Evolutionary conservation across 2,113 vertebrate genomes (phyloP).

Genomic region (Prolemur simus): DNA sequence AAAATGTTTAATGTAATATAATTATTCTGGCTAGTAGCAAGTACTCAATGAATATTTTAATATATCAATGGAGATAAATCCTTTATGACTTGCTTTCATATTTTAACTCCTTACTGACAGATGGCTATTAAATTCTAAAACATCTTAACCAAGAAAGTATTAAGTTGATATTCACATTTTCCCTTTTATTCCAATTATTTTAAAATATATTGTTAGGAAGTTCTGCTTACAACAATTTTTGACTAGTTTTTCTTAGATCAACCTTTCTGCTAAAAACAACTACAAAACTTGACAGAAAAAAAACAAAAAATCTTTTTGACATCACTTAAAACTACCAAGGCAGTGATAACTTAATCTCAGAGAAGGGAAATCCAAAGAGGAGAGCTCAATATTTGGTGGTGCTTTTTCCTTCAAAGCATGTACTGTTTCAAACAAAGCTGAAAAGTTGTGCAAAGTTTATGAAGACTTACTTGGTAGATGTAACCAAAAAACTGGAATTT

Average conservation of each 20-base stretch:
- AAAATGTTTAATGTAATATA: background rate
- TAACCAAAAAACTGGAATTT: background rate
- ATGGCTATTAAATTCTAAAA: background rate
- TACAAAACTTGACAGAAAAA: background rate
- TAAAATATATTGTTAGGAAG: background rate
- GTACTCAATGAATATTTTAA: background rate
- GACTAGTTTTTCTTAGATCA: background rate
- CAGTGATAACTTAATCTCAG: background rate
- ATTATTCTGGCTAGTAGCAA: background rate
- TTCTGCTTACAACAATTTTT: background rate
- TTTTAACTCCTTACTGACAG: background rate
- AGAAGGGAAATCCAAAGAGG: background rate
- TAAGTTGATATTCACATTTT: background rate
- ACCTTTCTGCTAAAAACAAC: background rate
- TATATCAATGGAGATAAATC: background rate
- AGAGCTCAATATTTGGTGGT: background rate
- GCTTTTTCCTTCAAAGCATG: background rate
- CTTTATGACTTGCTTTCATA: background rate
- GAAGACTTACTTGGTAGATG: background rate
- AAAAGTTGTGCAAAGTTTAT: background rate
- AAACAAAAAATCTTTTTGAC: background rate
- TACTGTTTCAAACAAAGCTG: background rate
- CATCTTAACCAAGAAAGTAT: background rate
- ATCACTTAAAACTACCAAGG: background rate
- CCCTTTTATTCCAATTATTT: background rate